These are phyloP conservation scores for Drosophila ambigua DNA, from an alignment of 1,140 invertebrate species.

Conservation along the genomic window DNA sequence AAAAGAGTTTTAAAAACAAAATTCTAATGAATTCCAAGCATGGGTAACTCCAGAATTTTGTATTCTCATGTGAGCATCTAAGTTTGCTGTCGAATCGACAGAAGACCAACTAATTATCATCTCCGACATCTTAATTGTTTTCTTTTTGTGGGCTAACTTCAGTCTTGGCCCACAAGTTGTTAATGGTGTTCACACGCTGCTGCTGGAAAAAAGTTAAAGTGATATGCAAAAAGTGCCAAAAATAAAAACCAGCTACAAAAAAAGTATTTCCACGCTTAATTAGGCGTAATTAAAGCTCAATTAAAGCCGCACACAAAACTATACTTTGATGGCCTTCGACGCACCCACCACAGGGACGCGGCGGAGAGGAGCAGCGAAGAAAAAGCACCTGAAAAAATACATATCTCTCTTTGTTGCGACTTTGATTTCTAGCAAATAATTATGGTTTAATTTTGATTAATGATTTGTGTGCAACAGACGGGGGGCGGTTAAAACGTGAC, in stretches of 20 bases:
- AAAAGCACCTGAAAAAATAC: slow-evolving; percentile 50
- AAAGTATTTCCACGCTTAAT: slow-evolving; percentile 70
- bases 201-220: slow-evolving; percentile 38
- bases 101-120: slow-evolving; percentile 24
- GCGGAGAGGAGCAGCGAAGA: not conserved
- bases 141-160: slow-evolving; percentile 5
- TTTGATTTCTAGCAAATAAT: slow-evolving; percentile 67
- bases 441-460: slow-evolving; percentile 82
- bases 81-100: too few relatives aligned
- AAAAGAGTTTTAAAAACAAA: too few relatives aligned
- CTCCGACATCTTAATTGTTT: slow-evolving; percentile 37
- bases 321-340: slow-evolving; percentile 49
- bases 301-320: slow-evolving; percentile 56
- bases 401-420: slow-evolving; percentile 6
- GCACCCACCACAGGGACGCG: slow-evolving; percentile 43
- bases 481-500: slow-evolving; percentile 74
- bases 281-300: slow-evolving; percentile 78
- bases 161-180: slow-evolving; percentile 17
- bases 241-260: slow-evolving; percentile 6
- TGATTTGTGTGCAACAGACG: slow-evolving; percentile 63
- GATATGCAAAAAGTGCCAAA: slow-evolving; percentile 47
- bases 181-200: slow-evolving; percentile 66
- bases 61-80: too few relatives aligned
- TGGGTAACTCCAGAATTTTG: too few relatives aligned
- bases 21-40: too few relatives aligned